A percentile compares a stretch with the other conserved stretches of the same genome.
These are phyloP conservation scores for Scolopax mira DNA, from an alignment of 2,113 vertebrate genomes.

Conservation along the genomic window DNA sequence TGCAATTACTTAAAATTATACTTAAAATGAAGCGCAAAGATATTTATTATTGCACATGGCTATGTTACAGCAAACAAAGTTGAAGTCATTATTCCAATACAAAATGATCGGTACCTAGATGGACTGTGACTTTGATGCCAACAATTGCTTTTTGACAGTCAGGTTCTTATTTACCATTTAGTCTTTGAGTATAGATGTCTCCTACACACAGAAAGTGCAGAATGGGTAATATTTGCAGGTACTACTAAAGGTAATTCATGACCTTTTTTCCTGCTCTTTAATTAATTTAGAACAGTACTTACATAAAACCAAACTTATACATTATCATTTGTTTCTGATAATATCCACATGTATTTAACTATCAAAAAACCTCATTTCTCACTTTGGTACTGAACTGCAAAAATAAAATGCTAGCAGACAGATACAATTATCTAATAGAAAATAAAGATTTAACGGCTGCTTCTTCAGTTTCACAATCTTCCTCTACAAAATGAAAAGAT, in stretches of 20 bases:
- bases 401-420: background rate
- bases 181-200: background rate
- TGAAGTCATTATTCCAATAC: background rate
- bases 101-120: background rate
- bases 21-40: background rate
- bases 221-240: background rate
- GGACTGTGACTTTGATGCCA: background rate
- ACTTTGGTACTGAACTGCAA: background rate
- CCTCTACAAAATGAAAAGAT: background rate
- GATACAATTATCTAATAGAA: background rate
- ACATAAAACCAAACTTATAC: background rate
- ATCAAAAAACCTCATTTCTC: background rate
- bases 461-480: background rate
- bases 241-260: background rate
- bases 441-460: background rate
- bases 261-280: background rate
- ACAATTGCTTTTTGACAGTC: background rate
- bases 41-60: background rate
- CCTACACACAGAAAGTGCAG: background rate
- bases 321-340: background rate
- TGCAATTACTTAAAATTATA: constrained; percentile 33
- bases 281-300: background rate
- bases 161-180: background rate
- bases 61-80: background rate
- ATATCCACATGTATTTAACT: background rate